Evolutionary conservation across 2,888 invertebrate genomes (phyloP), one percentile per base, ranked within the genome.

Genomic region (Marasmarcha lunaedactyla): DNA sequence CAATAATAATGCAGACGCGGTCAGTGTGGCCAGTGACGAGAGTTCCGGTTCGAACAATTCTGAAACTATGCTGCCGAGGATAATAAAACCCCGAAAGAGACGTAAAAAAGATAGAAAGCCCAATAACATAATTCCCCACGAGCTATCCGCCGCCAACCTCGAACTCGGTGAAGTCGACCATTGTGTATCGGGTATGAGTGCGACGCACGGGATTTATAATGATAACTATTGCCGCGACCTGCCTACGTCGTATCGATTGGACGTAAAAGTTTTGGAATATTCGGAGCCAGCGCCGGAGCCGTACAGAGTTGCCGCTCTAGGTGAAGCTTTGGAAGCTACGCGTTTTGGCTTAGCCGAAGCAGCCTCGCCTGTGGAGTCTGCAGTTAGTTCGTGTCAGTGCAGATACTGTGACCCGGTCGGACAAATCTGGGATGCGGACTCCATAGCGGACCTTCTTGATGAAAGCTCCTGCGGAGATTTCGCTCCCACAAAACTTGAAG

Each of bases 41-140:
- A 90, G 91, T 73, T 90, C 90, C 52, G 88, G 88, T 42, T 84
- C 84, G 35, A 77, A 73, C 35, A 83, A 84, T 56, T 84, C 90
- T 7, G 93, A 92, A 62, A 91, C 90, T 48, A 91, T 91, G 74
- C 77, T 94, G 59, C 94, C 94, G 48, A 86, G 95, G 52, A 94
- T 95, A 48, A 94, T 95, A 57, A 95, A 95, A 69, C 94, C 94
- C 4, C 84, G 95, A 37, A 95, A 95, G 66, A 87, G 95, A 38
- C 89, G 94, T 63, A 95, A 94, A 88, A 95, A 94, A 73, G 94
- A 94, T 65, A 86, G 93, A 51, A 92, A 93, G 72, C 91, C 92
- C 26, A 79, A 85, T 49, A 86, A 81, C 52, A 83, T 84, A 41
- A 63, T 63, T 53, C 64, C 77, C 47, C 83, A 83, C 48, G 83